A percentile compares a stretch with the other conserved stretches of the same genome.
phyloP scores from a whole-genome alignment of 2,888 invertebrate species.

The Plutella xylostella region DNA sequence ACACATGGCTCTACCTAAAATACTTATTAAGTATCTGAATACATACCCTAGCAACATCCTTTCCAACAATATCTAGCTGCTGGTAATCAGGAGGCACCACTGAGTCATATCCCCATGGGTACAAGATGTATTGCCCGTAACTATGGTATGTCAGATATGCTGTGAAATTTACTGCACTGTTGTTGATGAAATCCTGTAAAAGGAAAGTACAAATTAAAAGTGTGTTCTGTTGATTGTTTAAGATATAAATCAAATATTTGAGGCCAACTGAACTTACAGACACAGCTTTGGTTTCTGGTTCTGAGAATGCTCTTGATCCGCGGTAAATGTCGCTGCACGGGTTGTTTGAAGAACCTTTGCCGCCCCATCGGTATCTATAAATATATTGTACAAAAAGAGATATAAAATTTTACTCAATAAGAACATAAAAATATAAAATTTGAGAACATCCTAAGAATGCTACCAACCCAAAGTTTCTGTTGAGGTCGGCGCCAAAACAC shows the following conservation, averaged over 20 bases:
- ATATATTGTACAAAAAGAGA: conserved; percentile 9
- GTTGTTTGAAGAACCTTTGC: conserved; percentile 83
- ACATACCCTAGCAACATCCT: conserved; percentile 73
- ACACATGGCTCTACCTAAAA: no score
- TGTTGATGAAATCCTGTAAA: conserved; percentile 58
- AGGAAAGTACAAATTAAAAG: no score
- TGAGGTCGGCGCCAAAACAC: conserved; percentile 84
- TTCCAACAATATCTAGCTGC: conserved; percentile 78
- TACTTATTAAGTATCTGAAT: no score
- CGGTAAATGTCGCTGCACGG: conserved; percentile 88
- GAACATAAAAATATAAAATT: not conserved
- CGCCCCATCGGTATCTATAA: conserved; percentile 84
- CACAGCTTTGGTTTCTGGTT: conserved; percentile 84
- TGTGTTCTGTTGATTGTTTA: no score
- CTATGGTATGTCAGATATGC: conserved; percentile 86
- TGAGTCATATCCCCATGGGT: conserved; percentile 88
- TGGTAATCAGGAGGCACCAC: conserved; percentile 76
- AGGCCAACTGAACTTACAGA: conserved; percentile 42
- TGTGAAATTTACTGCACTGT: conserved; percentile 68
- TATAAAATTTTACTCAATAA: not conserved
- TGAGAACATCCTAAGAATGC: not conserved
- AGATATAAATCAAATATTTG: no score
- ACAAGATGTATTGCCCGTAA: conserved; percentile 86
- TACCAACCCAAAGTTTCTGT: conserved; percentile 87
- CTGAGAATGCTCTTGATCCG: conserved; percentile 85